These are phyloP conservation scores for Axis porcinus DNA, from an alignment of 2,113 vertebrate genomes.

Conservation along the genomic window DNA sequence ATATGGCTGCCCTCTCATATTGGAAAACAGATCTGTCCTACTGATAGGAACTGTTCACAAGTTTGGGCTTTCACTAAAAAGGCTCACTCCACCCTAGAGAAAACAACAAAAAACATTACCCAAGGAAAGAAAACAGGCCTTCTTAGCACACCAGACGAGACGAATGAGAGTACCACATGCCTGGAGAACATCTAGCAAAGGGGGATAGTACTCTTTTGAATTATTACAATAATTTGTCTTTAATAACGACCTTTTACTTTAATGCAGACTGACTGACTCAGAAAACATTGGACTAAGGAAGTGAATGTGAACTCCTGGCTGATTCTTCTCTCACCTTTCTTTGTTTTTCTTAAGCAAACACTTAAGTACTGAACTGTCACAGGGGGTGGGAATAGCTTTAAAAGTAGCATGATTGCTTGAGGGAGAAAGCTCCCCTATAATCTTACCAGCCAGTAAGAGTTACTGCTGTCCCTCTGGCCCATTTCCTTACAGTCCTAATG, in stretches of 20 bases:
- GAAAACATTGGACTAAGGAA: neutral
- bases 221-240: neutral
- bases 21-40: neutral
- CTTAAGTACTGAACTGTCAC: neutral
- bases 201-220: neutral
- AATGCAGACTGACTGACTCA: neutral
- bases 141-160: neutral
- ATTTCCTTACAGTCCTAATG: neutral
- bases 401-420: neutral
- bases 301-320: neutral
- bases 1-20: neutral
- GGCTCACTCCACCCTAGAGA: neutral
- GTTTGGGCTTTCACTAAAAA: neutral
- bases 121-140: neutral
- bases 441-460: neutral
- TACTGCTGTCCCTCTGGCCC: neutral
- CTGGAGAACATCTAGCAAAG: neutral
- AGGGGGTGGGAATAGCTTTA: neutral
- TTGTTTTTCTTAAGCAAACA: conserved; percentile 14
- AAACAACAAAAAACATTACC: neutral
- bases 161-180: neutral
- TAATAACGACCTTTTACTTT: neutral
- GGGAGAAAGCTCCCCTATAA: neutral
- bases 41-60: neutral
- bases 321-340: neutral